Conservation (phyloP, 2,113 vertebrate genomes). For the Dissostichus mawsoni region DNA sequence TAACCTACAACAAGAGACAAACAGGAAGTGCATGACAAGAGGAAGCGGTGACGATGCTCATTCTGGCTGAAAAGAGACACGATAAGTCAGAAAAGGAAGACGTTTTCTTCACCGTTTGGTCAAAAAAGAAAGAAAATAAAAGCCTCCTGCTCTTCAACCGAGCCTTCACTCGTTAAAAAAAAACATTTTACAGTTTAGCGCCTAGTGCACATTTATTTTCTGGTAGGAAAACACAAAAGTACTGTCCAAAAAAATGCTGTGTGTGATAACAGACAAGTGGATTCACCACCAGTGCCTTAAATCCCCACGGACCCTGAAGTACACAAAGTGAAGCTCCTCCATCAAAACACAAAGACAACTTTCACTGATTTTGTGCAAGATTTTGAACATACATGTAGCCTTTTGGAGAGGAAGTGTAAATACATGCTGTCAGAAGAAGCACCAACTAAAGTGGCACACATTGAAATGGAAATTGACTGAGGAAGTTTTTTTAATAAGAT, state of each 20-base stretch:
- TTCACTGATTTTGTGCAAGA: slow-evolving; percentile 35
- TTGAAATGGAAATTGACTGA: not conserved
- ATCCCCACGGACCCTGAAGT: slow-evolving; percentile 26
- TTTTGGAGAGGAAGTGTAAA: slow-evolving; percentile 23
- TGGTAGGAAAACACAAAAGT: not conserved
- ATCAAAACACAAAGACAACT: not conserved
- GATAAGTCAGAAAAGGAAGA: slow-evolving; percentile 19
- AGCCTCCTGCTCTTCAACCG: not conserved
- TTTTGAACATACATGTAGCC: slow-evolving; percentile 38
- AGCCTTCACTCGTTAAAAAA: slow-evolving; percentile 37
- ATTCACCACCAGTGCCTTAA: slow-evolving; percentile 30
- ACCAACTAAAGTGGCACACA: not conserved
- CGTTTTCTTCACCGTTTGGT: slow-evolving; percentile 47
- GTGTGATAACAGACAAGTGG: not conserved
- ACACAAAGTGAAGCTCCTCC: slow-evolving; percentile 9
- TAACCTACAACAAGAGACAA: slow-evolving; percentile 5
- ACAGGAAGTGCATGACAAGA: slow-evolving; percentile 32
- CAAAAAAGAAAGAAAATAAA: slow-evolving; percentile 49
- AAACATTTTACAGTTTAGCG: slow-evolving; percentile 11
- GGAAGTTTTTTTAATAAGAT: not conserved
- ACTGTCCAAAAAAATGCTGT: not conserved
- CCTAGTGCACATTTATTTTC: not conserved
- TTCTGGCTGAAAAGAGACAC: not conserved
- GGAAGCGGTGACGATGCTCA: not conserved
- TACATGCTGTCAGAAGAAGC: slow-evolving; percentile 30